Evolutionary conservation across 2,888 invertebrate genomes (phyloP).

Genomic region (Crocallis elinguaria): DNA sequence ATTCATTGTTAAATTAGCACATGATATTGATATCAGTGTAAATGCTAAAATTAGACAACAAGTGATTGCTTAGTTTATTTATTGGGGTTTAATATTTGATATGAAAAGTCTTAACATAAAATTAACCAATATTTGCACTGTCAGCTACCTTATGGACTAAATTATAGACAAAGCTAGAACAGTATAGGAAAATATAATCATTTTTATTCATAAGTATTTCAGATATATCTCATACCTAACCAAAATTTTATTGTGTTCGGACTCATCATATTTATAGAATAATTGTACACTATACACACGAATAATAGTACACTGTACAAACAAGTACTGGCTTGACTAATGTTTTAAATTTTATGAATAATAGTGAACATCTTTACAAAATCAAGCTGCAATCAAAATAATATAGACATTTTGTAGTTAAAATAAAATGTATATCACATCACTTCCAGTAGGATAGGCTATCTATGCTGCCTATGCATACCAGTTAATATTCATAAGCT

Average conservation of each 20-base stretch:
- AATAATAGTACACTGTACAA: neutral
- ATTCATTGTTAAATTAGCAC: conserved; percentile 8
- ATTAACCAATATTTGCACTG: conserved; percentile 10
- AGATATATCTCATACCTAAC: too few relatives aligned
- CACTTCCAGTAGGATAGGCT: conserved; percentile 8
- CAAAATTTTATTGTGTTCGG: too few relatives aligned
- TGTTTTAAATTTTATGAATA: conserved; percentile 7
- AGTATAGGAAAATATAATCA: too few relatives aligned
- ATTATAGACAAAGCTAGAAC: too few relatives aligned
- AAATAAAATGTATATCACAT: conserved; percentile 31
- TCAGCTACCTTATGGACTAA: conserved; percentile 1
- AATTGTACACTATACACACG: too few relatives aligned
- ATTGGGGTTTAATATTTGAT: conserved; percentile 15
- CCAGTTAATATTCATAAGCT: conserved; percentile 7
- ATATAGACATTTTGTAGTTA: conserved; percentile 14
- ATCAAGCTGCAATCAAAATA: conserved; percentile 1
- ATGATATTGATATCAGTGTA: neutral
- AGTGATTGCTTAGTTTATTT: conserved; percentile 16
- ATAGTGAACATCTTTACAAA: neutral
- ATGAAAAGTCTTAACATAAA: conserved; percentile 21
- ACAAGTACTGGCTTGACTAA: too few relatives aligned
- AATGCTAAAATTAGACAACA: conserved; percentile 1
- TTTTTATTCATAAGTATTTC: too few relatives aligned
- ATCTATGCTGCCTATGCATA: too few relatives aligned
- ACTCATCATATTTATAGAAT: too few relatives aligned